Conservation (phyloP, 2,888 invertebrate genomes). For the Eristalis pertinax region DNA sequence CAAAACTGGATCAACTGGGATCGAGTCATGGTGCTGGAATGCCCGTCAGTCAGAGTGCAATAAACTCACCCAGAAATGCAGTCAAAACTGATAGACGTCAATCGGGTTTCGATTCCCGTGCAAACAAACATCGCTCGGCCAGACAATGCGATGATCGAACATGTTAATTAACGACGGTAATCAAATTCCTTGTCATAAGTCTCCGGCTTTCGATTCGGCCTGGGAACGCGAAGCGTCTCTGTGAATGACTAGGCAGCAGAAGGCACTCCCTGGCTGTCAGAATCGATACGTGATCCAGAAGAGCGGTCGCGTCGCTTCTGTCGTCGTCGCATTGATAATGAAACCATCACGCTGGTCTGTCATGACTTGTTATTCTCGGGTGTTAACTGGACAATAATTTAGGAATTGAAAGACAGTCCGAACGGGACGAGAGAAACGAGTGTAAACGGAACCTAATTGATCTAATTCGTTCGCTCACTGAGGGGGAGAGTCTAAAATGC, state of each 20-base stretch:
- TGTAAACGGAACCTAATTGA: conserved; percentile 14
- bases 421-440: not conserved
- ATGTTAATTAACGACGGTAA: conserved; percentile 41
- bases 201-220: not conserved
- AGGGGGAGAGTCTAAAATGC: not conserved
- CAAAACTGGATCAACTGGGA: not conserved
- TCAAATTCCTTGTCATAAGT: conserved; percentile 28
- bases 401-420: not conserved
- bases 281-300: conserved; percentile 24
- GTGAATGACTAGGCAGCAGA: not conserved
- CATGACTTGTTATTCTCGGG: conserved; percentile 4
- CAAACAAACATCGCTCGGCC: conserved; percentile 3
- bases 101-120: not conserved
- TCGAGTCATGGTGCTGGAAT: too few relatives aligned
- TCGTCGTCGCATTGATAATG: conserved; percentile 39
- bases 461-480: not conserved
- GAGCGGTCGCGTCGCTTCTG: conserved; percentile 6
- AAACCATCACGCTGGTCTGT: conserved; percentile 34
- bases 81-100: not conserved
- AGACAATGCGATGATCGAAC: not conserved
- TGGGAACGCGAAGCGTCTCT: not conserved
- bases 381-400: conserved; percentile 22
- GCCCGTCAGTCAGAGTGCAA: not conserved
- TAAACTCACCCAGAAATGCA: not conserved
- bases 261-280: conserved; percentile 5